These are phyloP conservation scores for Bothrops jararaca DNA, from an alignment of 2,113 vertebrate species.

Conservation along the genomic window DNA sequence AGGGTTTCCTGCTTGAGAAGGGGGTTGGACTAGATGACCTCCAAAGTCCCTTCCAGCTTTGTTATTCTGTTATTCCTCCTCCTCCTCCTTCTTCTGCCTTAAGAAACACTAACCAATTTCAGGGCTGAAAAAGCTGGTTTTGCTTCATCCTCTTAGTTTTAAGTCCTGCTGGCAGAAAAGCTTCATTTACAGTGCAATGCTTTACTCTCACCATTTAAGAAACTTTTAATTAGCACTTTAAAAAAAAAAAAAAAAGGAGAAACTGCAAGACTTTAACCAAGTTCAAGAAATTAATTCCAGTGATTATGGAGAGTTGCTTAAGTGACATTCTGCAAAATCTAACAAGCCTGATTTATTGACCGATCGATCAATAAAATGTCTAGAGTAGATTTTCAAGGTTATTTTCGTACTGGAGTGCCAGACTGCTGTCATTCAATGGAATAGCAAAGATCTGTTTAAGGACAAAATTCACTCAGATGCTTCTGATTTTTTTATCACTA, in stretches of 20 bases:
- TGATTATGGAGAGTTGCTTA: not conserved
- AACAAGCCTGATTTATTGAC: not conserved
- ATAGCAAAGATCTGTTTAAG: not conserved
- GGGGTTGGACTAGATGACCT: not conserved
- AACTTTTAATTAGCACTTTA: not conserved
- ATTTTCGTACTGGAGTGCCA: not conserved
- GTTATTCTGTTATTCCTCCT: no score
- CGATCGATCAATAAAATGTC: not conserved
- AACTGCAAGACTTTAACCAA: not conserved
- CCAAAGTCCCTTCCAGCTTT: not conserved
- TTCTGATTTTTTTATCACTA: not conserved
- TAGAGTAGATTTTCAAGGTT: not conserved
- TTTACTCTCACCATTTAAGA: not conserved
- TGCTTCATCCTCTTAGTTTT: not conserved
- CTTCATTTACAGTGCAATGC: not conserved
- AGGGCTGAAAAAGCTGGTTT: not conserved
- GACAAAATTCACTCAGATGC: not conserved
- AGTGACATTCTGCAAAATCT: not conserved
- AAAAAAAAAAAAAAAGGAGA: not conserved
- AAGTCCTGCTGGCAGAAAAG: no score
- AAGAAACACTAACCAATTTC: not conserved
- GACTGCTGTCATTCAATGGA: not conserved
- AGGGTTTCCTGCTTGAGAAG: not conserved
- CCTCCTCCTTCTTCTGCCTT: no score
- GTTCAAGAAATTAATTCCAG: not conserved